phyloP scores from a whole-genome alignment of 2,888 invertebrate species.

The Magallana nippona region DNA sequence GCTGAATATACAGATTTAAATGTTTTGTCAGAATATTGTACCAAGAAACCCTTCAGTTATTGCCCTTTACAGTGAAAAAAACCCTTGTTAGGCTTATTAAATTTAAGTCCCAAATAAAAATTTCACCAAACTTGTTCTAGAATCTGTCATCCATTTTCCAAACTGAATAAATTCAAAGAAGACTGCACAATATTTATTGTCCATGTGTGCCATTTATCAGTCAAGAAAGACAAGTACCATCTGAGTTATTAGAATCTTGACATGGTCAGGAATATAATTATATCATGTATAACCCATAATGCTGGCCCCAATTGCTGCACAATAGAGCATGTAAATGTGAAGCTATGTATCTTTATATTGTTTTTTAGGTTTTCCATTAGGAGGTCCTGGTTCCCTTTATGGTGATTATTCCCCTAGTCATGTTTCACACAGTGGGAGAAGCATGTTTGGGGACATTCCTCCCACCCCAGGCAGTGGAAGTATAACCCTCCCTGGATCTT shows the following conservation, averaged over 20 bases:
- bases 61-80: no score
- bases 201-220: neutral
- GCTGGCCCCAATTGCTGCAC: no score
- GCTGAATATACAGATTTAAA: no score
- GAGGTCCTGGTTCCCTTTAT: conserved; percentile 62
- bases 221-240: neutral
- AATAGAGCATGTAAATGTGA: no score
- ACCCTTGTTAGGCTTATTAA: no score
- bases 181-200: neutral
- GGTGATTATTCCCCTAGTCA: conserved; percentile 67
- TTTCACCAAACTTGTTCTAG: no score
- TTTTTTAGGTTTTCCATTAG: conserved; percentile 67
- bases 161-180: neutral
- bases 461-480: conserved; percentile 87
- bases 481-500: conserved; percentile 91
- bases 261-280: no score
- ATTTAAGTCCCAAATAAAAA: no score
- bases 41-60: no score
- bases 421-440: conserved; percentile 71
- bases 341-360: neutral
- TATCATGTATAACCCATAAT: no score
- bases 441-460: conserved; percentile 82
- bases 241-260: neutral
- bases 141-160: no score
- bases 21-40: no score